These are phyloP conservation scores for Mechanitis mazaeus DNA, from an alignment of 2,888 invertebrate genomes.

Conservation along the genomic window DNA sequence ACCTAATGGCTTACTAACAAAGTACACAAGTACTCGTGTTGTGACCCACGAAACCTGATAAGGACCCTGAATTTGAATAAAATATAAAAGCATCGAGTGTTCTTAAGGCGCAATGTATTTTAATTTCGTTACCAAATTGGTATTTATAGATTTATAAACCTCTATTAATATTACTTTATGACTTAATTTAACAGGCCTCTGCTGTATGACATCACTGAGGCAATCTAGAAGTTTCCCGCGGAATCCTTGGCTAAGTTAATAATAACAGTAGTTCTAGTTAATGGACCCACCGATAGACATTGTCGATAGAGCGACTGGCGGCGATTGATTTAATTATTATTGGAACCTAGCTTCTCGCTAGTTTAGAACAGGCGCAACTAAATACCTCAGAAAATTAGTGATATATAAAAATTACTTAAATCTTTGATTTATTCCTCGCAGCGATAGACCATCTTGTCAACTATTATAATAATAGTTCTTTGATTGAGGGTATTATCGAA, in stretches of 20 bases:
- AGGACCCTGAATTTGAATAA: slow-evolving; percentile 55
- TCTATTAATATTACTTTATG: slow-evolving; percentile 11
- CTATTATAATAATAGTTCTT: slow-evolving; percentile 14
- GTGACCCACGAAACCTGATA: slow-evolving; percentile 40
- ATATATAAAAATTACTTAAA: background rate
- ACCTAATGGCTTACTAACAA: no score
- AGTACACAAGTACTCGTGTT: slow-evolving; percentile 43
- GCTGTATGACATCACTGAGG: slow-evolving; percentile 32
- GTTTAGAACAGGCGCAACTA: slow-evolving; percentile 28
- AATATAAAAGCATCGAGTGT: slow-evolving; percentile 50
- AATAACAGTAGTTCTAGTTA: slow-evolving; percentile 46
- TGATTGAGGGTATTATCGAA: slow-evolving; percentile 48
- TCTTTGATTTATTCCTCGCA: background rate
- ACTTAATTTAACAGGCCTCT: slow-evolving; percentile 29
- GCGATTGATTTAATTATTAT: slow-evolving; percentile 51
- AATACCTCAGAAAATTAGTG: background rate
- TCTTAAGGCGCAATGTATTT: slow-evolving; percentile 44
- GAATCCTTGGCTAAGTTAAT: slow-evolving; percentile 43
- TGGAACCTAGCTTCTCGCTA: slow-evolving; percentile 38
- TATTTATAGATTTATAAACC: no score
- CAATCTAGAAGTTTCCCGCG: slow-evolving; percentile 40
- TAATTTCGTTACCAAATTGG: slow-evolving; percentile 39
- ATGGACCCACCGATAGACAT: slow-evolving; percentile 40
- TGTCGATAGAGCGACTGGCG: slow-evolving; percentile 34
- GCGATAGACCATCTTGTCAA: slow-evolving; percentile 4